Base-by-base conservation (phyloP, 92 coral and sea anemone species). In the Nematostella vectensis region DNA sequence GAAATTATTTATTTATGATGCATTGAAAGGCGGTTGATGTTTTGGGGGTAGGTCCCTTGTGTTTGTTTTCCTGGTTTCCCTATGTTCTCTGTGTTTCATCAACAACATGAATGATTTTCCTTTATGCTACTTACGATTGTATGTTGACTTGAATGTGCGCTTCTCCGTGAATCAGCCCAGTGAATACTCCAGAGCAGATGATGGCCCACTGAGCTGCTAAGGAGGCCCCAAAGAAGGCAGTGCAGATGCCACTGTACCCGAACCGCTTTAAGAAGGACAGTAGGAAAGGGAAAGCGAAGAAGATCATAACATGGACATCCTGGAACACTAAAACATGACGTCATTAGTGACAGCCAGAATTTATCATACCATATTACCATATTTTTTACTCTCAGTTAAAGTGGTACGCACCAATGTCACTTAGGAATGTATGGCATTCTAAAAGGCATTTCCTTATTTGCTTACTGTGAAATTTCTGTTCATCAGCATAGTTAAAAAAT, bases 281-380 rank as follows among this genome's bases (percentile, higher is more conserved):
- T 13, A 66, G 54, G 31, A 37, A 66, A n/a, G 63, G 63, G 33
- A 66, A 66, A 8, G 63, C 72, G 44, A 66, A 39, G 55, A 66
- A 66, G 25, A 66, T 48, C 72, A 66, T 54, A 16, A 66, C 72
- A 20, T 66, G 72, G 48, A 66, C 40, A 13, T 66, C 72, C 72
- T 53, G 45, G 25, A 66, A 66, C 72, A 55, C 72, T 66, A 17
- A 43, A 66, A 26, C 13, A 0, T 36, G 42, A 57, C 52, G 19
- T 47, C 13, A 11, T n/a, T n/a, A n/a, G n/a, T n/a, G n/a, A n/a
- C n/a, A n/a, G n/a, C n/a, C n/a, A 25, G 13, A 50, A 23, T 2
- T 39, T 21, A 11, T 3, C 21, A 22, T n/a, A 37, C n/a, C 10
- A 37, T n/a, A 37, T 37, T n/a, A 37, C 9, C 43, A 9, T 37